Evolutionary conservation across 1,140 invertebrate species (phyloP), one percentile per base, ranked within the genome.

Genomic region (Calliphora vicina): DNA sequence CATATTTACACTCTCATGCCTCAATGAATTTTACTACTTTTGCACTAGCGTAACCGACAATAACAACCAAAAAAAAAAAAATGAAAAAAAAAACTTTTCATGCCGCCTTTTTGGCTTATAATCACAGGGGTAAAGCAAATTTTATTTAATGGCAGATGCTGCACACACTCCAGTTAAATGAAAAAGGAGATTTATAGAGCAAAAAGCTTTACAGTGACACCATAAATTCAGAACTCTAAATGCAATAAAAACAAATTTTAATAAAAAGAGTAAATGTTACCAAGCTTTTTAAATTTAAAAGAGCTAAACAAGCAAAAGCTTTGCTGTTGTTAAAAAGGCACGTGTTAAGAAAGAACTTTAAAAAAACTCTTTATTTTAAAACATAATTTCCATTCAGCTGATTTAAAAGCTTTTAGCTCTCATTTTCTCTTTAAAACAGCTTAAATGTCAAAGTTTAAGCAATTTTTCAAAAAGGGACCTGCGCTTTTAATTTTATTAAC

Each of bases 31-130:
- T 23, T 23, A 67, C 61, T 67, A 67, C 61, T 57, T 35, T 35
- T 35, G 29, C 2, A 35, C 29, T 35, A 35, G 29, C 8, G 29
- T 4, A 35, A 57, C 50, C 13, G 50, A 50, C 45, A 17, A 17
- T 57, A 5, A n/a, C 13, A 15, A 57, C 50, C 5, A 57, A 2
- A 35, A 35, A 50, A 17, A 50, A 50, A 12, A 10, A 50, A 50
- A 50, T 23, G 61, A 67, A 67, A 23, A 67, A 67, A 20, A 57
- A 57, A 57, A 57, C 13, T 57, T 15, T 67, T 20, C 8, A 20
- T 67, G 61, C 61, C 61, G 61, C 61, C 61, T 67, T 67, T 57
- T 67, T 67, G 61, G 61, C 61, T 67, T 67, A 23, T 67, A 67
- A 67, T 23, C 61, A 67, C 61, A 67, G 20, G 61, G 61, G n/a